A percentile compares a stretch with the other conserved stretches of the same genome.
phyloP scores from a whole-genome alignment of 1,140 invertebrate species.

The Himalopsyche phryganea region DNA sequence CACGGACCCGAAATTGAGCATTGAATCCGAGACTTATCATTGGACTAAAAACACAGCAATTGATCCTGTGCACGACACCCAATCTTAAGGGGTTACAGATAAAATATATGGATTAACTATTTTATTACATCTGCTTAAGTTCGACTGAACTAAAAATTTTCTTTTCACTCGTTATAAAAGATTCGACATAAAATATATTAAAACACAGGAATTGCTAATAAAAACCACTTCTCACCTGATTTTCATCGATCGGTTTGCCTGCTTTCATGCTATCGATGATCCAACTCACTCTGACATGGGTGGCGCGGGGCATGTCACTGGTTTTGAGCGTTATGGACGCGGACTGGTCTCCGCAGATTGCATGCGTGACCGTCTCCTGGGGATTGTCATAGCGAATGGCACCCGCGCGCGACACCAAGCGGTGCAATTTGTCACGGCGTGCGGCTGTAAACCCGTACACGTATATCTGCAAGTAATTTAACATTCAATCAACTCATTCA shows the following conservation, averaged over 20 bases:
- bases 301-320: conserved; percentile 50
- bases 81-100: no score
- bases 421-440: conserved; percentile 70
- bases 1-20: no score
- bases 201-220: no score
- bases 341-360: conserved; percentile 64
- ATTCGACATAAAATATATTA: no score
- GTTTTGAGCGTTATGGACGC: conserved; percentile 1
- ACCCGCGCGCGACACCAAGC: conserved; percentile 74
- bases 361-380: conserved; percentile 74
- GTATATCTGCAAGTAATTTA: conserved; percentile 52
- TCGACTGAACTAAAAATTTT: no score
- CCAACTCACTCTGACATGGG: conserved; percentile 70
- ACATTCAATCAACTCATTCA: no score
- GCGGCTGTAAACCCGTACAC: conserved; percentile 61
- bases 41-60: no score
- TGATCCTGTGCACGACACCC: no score
- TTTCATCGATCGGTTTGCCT: conserved; percentile 58
- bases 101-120: no score
- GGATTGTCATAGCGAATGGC: conserved; percentile 75
- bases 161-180: no score
- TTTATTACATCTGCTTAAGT: no score
- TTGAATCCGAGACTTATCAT: no score
- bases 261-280: conserved; percentile 67
- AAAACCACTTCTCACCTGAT: conserved; percentile 33